Base-by-base conservation (phyloP, 2,113 vertebrate species). In the Halcyon senegalensis region DNA sequence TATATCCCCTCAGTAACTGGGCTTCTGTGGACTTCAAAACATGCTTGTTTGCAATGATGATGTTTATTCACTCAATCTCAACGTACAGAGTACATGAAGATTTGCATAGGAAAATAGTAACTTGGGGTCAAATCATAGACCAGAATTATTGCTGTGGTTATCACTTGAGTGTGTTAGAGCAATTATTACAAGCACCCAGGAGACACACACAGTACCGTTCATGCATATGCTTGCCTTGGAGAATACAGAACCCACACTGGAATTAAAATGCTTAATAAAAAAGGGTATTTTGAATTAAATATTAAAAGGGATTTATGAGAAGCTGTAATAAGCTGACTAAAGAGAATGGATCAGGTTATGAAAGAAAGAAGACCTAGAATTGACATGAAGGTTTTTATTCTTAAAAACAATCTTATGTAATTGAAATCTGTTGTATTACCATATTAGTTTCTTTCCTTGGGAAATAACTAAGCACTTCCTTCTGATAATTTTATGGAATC, bases 301-400 rank as follows among this genome's bases (percentile, higher is more conserved):
- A 90, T 89, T 86, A 88, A 35, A 89, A 73, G 75, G 56, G 88
- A 94, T 95, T 94, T 87, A 86, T 94, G 76, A 76, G 90, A 37
- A 68, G n/a, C 72, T 89, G 30, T 95, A 79, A 48, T 41, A 83
- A 56, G 66, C 67, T 82, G 70, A 70, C 75, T 59, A 25, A 78
- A 51, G 83, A 55, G 67, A 75, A 86, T 48, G 83, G 60, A 92
- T 92, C 9, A 66, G 76, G 16, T 76, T 81, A 56, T 59, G 84
- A 73, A 79, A 69, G 63, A 72, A 72, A 43, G 76, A 86, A 72
- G 86, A 48, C 37, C 75, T 72, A 33, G 48, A 68, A 83, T 2
- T 80, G 78, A 67, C 35, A 37, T 23, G 31, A 79, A 79, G 48
- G 76, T 18, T 92, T 92, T 74, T 86, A 55, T 64, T 84, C 85